These are phyloP conservation scores for Gymnoscopelus microlampas DNA, from an alignment of 2,797 vertebrate genomes.

Conservation along the genomic window DNA sequence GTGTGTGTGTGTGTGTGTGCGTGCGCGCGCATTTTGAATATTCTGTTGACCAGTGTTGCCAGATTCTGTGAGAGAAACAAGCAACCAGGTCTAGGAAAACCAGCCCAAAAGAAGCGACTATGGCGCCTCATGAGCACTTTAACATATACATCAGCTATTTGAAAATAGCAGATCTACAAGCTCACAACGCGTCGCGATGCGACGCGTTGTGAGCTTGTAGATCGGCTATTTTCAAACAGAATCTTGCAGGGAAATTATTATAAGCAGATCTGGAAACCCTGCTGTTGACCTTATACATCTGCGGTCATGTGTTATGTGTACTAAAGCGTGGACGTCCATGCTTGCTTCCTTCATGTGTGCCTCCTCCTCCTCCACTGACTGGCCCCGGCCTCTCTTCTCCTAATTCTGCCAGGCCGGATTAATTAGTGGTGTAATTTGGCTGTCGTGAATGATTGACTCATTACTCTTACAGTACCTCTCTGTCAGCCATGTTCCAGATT, in stretches of 20 bases:
- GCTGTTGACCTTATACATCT: neutral
- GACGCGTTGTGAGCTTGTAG: too few species aligned
- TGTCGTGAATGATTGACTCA: constrained; percentile 31
- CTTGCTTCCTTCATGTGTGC: neutral
- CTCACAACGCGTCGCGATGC: too few species aligned
- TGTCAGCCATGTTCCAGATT: constrained; percentile 15
- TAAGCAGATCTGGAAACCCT: neutral
- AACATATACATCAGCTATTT: too few species aligned
- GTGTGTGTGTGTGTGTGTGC: neutral
- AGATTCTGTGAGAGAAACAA: too few species aligned
- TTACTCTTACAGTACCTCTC: constrained; percentile 24
- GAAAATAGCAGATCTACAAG: too few species aligned
- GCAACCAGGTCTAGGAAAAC: too few species aligned
- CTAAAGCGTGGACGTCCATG: neutral
- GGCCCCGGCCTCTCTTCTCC: neutral
- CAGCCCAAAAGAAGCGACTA: too few species aligned
- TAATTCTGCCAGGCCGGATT: constrained; percentile 26
- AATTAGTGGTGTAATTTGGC: constrained; percentile 31
- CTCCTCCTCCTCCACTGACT: neutral
- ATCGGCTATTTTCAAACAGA: too few species aligned
- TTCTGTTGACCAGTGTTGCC: too few species aligned
- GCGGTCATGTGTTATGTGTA: neutral
- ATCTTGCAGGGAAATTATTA: too few species aligned
- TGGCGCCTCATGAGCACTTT: too few species aligned
- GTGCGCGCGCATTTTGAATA: too few species aligned